phyloP scores from a whole-genome alignment of 1,140 invertebrate species.

The Teleopsis dalmanni region DNA sequence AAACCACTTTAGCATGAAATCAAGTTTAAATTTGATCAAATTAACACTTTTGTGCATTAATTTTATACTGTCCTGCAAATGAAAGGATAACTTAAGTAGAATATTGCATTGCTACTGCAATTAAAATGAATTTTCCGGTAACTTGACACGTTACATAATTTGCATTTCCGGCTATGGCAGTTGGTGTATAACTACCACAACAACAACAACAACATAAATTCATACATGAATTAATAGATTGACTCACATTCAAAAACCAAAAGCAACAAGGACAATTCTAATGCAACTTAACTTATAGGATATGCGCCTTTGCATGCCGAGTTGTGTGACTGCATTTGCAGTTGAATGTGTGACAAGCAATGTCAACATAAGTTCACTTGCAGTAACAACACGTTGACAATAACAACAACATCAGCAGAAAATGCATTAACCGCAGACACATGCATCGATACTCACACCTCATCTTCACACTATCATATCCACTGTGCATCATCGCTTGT shows the following conservation, averaged over 20 bases:
- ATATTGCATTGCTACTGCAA: slow-evolving; percentile 32
- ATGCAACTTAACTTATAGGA: background rate
- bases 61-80: too few species aligned
- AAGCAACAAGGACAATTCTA: background rate
- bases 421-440: slow-evolving; percentile 27
- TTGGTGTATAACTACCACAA: background rate
- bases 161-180: slow-evolving; percentile 17
- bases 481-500: background rate
- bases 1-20: too few species aligned
- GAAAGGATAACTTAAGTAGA: background rate
- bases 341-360: slow-evolving; percentile 7
- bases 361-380: slow-evolving; percentile 10
- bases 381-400: slow-evolving; percentile 9
- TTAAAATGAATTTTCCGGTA: slow-evolving; percentile 44
- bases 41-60: too few species aligned
- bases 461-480: background rate
- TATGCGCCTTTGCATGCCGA: background rate
- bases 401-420: slow-evolving; percentile 11
- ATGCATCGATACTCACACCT: slow-evolving; percentile 16
- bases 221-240: background rate
- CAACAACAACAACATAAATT: background rate
- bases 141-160: slow-evolving; percentile 45
- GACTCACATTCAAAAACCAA: background rate
- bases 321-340: slow-evolving; percentile 4
- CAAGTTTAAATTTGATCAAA: too few species aligned